A percentile compares a stretch with the other conserved stretches of the same genome.
These are phyloP conservation scores for Cotesia vestalis DNA, from an alignment of 1,140 invertebrate species.

Conservation along the genomic window DNA sequence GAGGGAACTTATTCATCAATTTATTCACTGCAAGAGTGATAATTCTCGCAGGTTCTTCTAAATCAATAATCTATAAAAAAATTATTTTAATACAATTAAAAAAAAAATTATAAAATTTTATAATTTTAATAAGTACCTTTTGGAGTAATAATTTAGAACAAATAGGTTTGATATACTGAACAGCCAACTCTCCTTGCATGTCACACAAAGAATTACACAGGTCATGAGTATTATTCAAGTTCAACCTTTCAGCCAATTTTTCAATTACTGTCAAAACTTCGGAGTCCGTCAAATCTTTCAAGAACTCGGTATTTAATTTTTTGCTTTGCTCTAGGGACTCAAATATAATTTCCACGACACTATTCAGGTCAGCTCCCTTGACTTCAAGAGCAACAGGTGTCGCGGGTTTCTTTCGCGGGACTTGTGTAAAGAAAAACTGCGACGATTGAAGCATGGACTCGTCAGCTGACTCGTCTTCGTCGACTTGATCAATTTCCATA, in stretches of 20 bases:
- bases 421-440: slow-evolving; percentile 37
- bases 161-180: slow-evolving; percentile 42
- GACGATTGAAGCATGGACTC: slow-evolving; percentile 1
- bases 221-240: slow-evolving; percentile 45
- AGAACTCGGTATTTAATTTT: slow-evolving; percentile 34
- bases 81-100: neutral
- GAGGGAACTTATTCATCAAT: slow-evolving; percentile 46
- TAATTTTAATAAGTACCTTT: slow-evolving; percentile 40
- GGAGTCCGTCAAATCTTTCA: slow-evolving; percentile 41
- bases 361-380: neutral
- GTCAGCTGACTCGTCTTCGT: too few relatives aligned
- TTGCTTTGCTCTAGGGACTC: slow-evolving; percentile 33
- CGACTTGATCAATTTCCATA: too few relatives aligned
- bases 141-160: slow-evolving; percentile 45
- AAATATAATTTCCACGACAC: slow-evolving; percentile 28
- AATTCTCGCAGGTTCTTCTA: slow-evolving; percentile 46
- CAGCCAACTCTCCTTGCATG: slow-evolving; percentile 39
- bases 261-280: slow-evolving; percentile 39
- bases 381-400: neutral
- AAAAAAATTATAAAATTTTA: slow-evolving; percentile 1
- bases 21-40: slow-evolving; percentile 41
- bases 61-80: slow-evolving; percentile 45
- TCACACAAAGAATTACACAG: slow-evolving; percentile 45
- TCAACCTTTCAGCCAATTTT: slow-evolving; percentile 43
- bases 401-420: neutral